phyloP scores from a whole-genome alignment of 2,888 invertebrate genomes.

The Dichetophora obliterata region DNA sequence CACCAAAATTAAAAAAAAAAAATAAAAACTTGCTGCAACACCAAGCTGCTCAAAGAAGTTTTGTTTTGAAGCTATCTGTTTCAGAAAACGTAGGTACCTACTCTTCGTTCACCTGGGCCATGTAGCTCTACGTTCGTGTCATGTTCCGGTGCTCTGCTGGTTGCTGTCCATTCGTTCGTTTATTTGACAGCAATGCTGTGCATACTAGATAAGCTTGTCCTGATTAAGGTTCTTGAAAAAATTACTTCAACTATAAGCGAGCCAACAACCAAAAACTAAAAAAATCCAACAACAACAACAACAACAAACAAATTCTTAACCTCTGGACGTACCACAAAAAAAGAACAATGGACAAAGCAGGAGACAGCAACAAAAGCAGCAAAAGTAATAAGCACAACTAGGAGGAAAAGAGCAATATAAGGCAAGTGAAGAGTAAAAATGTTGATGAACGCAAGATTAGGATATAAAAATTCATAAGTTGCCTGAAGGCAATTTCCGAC shows the following conservation, averaged over 20 bases:
- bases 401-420: neutral
- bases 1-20: conserved; percentile 37
- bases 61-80: neutral
- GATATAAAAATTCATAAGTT: conserved; percentile 57
- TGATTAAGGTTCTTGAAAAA: conserved; percentile 60
- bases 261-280: conserved; percentile 8
- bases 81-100: neutral
- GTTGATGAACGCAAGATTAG: conserved; percentile 49
- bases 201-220: conserved; percentile 64
- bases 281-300: conserved; percentile 9
- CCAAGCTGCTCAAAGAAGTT: neutral
- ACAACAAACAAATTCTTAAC: conserved; percentile 23
- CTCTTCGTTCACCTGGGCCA: neutral
- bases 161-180: conserved; percentile 54
- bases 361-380: neutral
- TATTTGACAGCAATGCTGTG: conserved; percentile 56
- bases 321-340: conserved; percentile 17
- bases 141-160: conserved; percentile 33
- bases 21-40: neutral
- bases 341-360: conserved; percentile 2
- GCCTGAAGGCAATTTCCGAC: conserved; percentile 50
- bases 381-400: neutral
- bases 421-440: conserved; percentile 27
- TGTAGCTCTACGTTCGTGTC: conserved; percentile 14
- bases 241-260: conserved; percentile 7